Evolutionary conservation across 2,888 invertebrate genomes (phyloP).

Genomic region (Hylaea fasciaria): DNA sequence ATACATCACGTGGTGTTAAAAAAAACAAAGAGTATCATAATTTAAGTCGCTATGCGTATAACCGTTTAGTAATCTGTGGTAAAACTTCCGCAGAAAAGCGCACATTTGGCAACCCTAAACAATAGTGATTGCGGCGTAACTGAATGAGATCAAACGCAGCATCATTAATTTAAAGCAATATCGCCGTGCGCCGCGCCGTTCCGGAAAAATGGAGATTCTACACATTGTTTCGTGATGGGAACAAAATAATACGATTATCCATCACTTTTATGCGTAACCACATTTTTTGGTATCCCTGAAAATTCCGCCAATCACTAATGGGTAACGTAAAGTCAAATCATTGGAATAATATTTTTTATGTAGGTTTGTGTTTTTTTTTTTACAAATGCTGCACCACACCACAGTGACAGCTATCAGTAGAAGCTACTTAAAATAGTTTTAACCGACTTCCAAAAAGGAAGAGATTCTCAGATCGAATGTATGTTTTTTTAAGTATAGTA

Average conservation of each 20-base stretch:
- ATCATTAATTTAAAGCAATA: slow-evolving; percentile 12
- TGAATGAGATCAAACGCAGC: slow-evolving; percentile 15
- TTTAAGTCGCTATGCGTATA: no score
- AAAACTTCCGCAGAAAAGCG: not conserved
- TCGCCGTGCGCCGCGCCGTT: slow-evolving; percentile 2
- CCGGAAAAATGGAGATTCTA: not conserved
- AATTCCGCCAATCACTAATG: not conserved
- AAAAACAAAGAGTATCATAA: no score
- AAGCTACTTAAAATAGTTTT: no score
- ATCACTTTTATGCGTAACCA: slow-evolving; percentile 5
- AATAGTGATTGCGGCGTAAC: slow-evolving; percentile 6
- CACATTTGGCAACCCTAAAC: not conserved
- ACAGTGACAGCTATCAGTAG: no score
- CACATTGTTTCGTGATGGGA: slow-evolving; percentile 13
- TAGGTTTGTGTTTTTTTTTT: no score
- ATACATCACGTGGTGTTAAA: no score
- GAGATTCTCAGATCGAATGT: no score
- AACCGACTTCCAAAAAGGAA: no score
- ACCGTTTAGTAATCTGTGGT: not conserved
- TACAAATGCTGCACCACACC: no score
- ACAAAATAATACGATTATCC: slow-evolving; percentile 7
- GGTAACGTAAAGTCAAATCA: not conserved
- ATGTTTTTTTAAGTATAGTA: no score
- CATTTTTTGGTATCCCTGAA: not conserved
- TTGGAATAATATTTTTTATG: no score